Conservation (phyloP, 1,140 invertebrate genomes). For the Pseudachorutes palmiensis region DNA sequence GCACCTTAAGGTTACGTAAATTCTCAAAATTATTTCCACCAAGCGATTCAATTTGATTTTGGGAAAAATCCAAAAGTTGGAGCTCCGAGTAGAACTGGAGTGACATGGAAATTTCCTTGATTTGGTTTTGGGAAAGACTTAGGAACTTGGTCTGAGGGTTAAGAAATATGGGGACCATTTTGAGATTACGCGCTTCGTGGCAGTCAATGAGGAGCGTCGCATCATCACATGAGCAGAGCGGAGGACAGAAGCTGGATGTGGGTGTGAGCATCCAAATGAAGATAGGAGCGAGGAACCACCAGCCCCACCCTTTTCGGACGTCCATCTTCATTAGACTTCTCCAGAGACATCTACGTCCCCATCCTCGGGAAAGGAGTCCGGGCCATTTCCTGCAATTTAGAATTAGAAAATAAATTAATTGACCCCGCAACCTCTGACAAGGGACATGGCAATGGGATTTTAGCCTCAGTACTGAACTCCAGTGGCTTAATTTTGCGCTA, state of each 20-base stretch:
- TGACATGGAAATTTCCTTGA: slow-evolving; percentile 43
- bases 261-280: neutral
- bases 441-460: neutral
- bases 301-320: neutral
- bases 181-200: slow-evolving; percentile 50
- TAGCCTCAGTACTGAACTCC: neutral
- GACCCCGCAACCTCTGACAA: neutral
- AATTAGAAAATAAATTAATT: slow-evolving; percentile 10
- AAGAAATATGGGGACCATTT: slow-evolving; percentile 35
- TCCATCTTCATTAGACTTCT: neutral
- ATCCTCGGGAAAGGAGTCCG: neutral
- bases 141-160: slow-evolving; percentile 42
- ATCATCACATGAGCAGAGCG: slow-evolving; percentile 70
- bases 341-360: neutral
- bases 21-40: slow-evolving; percentile 69
- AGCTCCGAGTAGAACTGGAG: slow-evolving; percentile 71
- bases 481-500: too few species aligned
- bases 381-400: neutral
- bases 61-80: slow-evolving; percentile 65
- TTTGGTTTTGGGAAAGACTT: slow-evolving; percentile 41
- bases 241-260: slow-evolving; percentile 56
- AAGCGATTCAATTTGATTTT: slow-evolving; percentile 66
- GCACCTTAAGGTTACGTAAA: slow-evolving; percentile 57
- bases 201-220: slow-evolving; percentile 62
- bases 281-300: neutral